Percentiles rank a stretch among this genome's conserved stretches.
Conservation (phyloP, 2,888 invertebrate genomes). For the Hoplodrina ambigua region DNA sequence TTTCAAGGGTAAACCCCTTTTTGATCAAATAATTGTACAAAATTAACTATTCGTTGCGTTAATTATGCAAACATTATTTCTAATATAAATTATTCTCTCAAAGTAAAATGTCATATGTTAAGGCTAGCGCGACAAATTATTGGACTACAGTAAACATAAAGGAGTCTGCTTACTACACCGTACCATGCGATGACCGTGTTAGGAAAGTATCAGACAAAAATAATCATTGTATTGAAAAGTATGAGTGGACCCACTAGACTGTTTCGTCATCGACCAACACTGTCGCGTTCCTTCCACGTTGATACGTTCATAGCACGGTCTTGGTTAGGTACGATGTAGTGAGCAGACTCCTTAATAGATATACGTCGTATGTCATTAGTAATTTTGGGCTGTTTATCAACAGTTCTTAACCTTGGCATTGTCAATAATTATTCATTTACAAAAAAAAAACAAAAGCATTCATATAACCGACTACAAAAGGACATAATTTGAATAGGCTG, state of each 20-base stretch:
- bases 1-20: constrained; percentile 26
- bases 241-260: too few relatives aligned
- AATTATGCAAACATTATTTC: constrained; percentile 45
- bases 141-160: constrained; percentile 31
- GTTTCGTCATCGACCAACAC: too few relatives aligned
- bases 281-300: too few relatives aligned
- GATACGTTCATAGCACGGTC: too few relatives aligned
- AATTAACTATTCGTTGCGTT: constrained; percentile 7
- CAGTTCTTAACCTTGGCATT: constrained; percentile 40
- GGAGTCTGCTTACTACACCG: too few relatives aligned
- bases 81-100: constrained; percentile 41
- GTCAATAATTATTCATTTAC: constrained; percentile 54
- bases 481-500: constrained; percentile 41
- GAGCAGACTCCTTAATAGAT: too few relatives aligned
- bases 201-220: too few relatives aligned
- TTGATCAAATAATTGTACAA: neutral
- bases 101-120: constrained; percentile 35
- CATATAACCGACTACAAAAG: constrained; percentile 40
- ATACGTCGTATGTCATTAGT: constrained; percentile 29
- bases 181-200: too few relatives aligned
- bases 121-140: constrained; percentile 50
- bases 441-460: constrained; percentile 37
- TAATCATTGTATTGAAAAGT: too few relatives aligned
- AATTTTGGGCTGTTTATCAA: constrained; percentile 31
- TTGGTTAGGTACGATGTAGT: too few relatives aligned